Evolutionary conservation across 1,140 invertebrate species (phyloP), one percentile per base, ranked within the genome.

Genomic region (Ceratosolen solmsi): DNA sequence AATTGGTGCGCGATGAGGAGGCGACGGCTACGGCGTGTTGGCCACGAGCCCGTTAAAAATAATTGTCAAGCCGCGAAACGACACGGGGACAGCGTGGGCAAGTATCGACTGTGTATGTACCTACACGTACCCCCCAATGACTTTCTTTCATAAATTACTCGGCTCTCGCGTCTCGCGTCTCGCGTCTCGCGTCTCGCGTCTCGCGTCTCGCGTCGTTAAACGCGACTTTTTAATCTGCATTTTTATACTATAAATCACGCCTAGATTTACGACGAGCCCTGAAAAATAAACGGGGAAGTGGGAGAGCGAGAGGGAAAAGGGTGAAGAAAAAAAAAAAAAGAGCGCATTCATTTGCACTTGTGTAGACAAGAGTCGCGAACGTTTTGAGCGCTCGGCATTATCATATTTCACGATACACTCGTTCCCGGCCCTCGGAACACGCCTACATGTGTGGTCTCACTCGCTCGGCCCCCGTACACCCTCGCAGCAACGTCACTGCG

Each of bases 371-470:
- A 82, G 80, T 71, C 74, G 80, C 73, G 80, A 71, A 70, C 72
- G 72, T 56, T 54, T 68, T 46, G 71, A 38, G 54, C 79, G 71
- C 84, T 74, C 79, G 83, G 63, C 85, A 89, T 88, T 88, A 89
- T 87, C 87, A 87, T 89, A 88, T 89, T 89, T 89, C 88, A 89
- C 86, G 86, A 82, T 76, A 75, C 72, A 86, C 88, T 89, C 87
- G 85, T 89, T 88, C 87, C 84, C 86, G 27, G 85, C 73, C 41
- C 73, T 74, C 49, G 56, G 54, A 65, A 76, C 56, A 79, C 79
- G 84, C 51, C 36, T 46, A 51, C 78, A 38, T 71, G 80, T 82
- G 80, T 82, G 80, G 80, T 82, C 80, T 60, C 68, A n/a, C 77
- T 63, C 46, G 30, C 65, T 56, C 76, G 20, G 65, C 70, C 27